A percentile compares a stretch with the other conserved stretches of the same genome.
phyloP scores from a whole-genome alignment of 2,113 vertebrate species.

The Hippocampus guttulatus region DNA sequence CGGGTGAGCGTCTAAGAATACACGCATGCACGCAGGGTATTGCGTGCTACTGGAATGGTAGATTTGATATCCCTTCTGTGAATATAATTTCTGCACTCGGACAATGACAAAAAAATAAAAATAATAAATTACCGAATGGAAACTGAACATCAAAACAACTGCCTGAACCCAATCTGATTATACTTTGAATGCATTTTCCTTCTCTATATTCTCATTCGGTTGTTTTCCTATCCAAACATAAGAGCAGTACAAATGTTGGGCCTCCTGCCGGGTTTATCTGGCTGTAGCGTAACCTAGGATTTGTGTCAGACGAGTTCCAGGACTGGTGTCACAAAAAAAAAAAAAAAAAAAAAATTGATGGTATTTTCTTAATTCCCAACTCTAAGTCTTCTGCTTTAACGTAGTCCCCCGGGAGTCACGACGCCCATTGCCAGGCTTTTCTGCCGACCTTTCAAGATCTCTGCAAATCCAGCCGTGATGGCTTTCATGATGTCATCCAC shows the following conservation, averaged over 20 bases:
- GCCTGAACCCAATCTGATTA: no score
- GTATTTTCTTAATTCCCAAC: no score
- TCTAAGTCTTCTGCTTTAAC: no score
- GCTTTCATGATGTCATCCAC: no score
- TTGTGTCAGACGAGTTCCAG: not conserved
- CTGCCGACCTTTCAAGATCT: no score
- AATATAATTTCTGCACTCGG: not conserved
- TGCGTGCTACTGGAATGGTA: not conserved
- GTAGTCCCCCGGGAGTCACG: no score
- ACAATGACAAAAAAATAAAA: not conserved
- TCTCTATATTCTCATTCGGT: not conserved
- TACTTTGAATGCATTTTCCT: not conserved
- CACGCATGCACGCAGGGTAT: not conserved
- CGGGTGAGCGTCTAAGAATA: conserved; percentile 1
- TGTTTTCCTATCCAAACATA: conserved; percentile 1
- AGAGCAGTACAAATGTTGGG: not conserved
- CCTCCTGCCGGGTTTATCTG: not conserved
- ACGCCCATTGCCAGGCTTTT: no score
- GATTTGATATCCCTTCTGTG: conserved; percentile 3
- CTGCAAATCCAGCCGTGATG: no score
- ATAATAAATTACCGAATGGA: not conserved
- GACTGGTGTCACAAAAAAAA: no score
- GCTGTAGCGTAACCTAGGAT: not conserved
- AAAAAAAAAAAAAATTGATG: no score
- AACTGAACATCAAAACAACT: no score